These are phyloP conservation scores for Crambe crambe DNA, from an alignment of 37 sponge, comb jelly and placozoan species.

Conservation along the genomic window DNA sequence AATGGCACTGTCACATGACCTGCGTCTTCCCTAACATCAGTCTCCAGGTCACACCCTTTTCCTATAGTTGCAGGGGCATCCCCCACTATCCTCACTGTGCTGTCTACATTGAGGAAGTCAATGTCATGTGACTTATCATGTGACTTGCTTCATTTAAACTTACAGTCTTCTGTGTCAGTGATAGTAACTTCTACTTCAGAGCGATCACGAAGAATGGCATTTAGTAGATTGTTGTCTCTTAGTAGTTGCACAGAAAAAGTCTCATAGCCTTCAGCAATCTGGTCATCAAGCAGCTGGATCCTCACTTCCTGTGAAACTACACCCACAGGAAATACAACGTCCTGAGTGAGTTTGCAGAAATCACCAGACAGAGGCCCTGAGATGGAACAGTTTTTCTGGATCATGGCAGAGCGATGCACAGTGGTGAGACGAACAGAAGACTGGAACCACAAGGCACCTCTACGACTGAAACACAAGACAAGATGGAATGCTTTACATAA, in stretches of 20 bases:
- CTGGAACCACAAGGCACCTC: slow-evolving; percentile 18
- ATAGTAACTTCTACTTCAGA: background rate
- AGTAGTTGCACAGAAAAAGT: slow-evolving; percentile 10
- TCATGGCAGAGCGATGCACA: background rate
- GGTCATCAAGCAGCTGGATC: slow-evolving; percentile 14
- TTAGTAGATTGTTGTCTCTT: background rate
- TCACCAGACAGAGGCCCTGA: background rate
- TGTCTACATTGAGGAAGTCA: background rate
- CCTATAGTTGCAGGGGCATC: background rate
- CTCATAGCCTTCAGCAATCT: slow-evolving; percentile 21
- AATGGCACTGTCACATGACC: slow-evolving; percentile 2
- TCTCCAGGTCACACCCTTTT: background rate
- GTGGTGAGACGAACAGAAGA: slow-evolving; percentile 16
- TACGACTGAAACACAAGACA: slow-evolving; percentile 15
- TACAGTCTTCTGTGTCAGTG: slow-evolving; percentile 51
- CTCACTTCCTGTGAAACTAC: background rate
- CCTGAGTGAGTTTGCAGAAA: slow-evolving; percentile 7
- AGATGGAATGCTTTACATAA: too few relatives aligned
- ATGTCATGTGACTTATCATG: background rate
- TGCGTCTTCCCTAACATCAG: slow-evolving; percentile 2
- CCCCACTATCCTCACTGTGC: background rate
- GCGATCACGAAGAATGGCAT: background rate
- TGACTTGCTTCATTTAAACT: background rate
- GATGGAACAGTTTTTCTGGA: background rate
- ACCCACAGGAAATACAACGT: slow-evolving; percentile 16